Conservation (phyloP, 2,797 vertebrate genomes). For the Darevskia mixta region DNA sequence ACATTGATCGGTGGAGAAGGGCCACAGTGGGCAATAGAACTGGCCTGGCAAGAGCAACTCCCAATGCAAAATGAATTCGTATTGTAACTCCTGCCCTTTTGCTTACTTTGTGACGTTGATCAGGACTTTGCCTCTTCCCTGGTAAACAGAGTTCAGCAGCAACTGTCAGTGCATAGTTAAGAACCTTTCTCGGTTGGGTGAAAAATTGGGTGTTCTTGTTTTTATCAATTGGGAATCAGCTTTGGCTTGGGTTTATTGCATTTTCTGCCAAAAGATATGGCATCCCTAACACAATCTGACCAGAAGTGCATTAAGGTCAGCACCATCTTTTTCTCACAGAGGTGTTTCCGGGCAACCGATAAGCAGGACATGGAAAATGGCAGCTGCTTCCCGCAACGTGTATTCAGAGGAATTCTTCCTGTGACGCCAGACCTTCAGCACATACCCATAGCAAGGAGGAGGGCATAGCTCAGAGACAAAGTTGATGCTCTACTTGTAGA, state of each 20-base stretch:
- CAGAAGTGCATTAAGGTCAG: background rate
- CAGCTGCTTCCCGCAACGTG: too few species aligned
- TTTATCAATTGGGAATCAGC: too few species aligned
- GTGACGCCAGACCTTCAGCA: too few species aligned
- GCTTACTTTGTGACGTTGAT: background rate
- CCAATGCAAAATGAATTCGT: background rate
- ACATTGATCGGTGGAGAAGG: background rate
- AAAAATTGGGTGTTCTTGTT: too few species aligned
- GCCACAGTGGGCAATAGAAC: background rate
- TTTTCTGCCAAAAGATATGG: background rate
- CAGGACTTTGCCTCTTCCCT: background rate
- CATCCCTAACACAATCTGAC: background rate
- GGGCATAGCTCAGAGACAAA: too few species aligned
- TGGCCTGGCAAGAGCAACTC: background rate
- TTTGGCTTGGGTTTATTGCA: too few species aligned
- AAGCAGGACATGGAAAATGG: background rate
- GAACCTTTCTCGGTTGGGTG: background rate
- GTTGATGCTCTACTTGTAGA: too few species aligned
- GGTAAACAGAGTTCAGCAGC: background rate
- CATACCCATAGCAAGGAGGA: too few species aligned
- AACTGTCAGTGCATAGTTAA: background rate
- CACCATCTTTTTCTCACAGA: background rate
- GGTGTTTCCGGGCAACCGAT: background rate
- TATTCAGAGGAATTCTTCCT: too few species aligned
- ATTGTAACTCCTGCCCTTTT: background rate